phyloP scores from a whole-genome alignment of 1,140 invertebrate genomes.

The Diorhabda sublineata region DNA sequence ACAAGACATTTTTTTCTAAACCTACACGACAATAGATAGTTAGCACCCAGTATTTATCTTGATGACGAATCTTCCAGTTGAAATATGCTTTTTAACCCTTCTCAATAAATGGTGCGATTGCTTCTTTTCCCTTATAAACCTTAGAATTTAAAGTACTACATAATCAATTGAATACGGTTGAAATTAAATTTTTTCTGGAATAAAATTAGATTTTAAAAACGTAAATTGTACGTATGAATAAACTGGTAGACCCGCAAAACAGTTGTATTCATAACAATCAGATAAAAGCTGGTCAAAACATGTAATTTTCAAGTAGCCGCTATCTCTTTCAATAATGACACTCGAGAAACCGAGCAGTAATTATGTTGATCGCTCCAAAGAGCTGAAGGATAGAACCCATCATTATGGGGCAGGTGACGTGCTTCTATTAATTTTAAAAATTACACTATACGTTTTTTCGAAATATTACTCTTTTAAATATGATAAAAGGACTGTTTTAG shows the following conservation, averaged over 20 bases:
- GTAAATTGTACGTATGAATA: background rate
- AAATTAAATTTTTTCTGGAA: background rate
- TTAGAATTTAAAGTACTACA: no score
- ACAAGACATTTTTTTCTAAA: no score
- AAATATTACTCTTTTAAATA: slow-evolving; percentile 24
- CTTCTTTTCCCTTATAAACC: no score
- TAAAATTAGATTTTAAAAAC: background rate
- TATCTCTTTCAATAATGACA: slow-evolving; percentile 24
- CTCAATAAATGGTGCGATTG: no score
- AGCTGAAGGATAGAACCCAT: slow-evolving; percentile 29
- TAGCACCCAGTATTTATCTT: no score
- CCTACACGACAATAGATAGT: no score
- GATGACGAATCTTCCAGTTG: no score
- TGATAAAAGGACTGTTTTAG: slow-evolving; percentile 22
- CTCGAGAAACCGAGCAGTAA: slow-evolving; percentile 19
- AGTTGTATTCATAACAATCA: slow-evolving; percentile 20
- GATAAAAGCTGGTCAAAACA: slow-evolving; percentile 14
- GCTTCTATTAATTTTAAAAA: slow-evolving; percentile 29
- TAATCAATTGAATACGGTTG: no score
- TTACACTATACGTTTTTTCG: slow-evolving; percentile 16
- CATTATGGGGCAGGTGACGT: slow-evolving; percentile 28
- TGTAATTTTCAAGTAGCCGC: slow-evolving; percentile 29
- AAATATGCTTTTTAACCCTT: no score
- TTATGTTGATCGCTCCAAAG: slow-evolving; percentile 25
- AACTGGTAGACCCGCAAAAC: slow-evolving; percentile 5